Base-by-base conservation (phyloP, 2,113 vertebrate genomes). In the Semnornis frantzii region DNA sequence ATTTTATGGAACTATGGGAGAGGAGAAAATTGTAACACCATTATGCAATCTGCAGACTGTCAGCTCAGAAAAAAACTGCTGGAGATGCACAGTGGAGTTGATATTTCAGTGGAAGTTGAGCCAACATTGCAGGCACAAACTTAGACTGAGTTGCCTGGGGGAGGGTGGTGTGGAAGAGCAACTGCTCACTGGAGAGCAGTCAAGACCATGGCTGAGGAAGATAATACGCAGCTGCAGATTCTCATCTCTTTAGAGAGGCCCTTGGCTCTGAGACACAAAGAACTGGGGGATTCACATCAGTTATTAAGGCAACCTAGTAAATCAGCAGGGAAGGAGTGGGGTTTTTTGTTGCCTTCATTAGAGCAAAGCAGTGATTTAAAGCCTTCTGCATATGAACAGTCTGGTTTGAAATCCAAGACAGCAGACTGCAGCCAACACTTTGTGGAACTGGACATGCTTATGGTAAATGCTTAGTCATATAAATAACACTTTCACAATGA, bases 211-310 rank as follows among this genome's bases (percentile, higher is more conserved):
- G 62, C 4, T 85, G 66, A 44, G 59, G 54, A 89, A 74, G 46
- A 87, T 64, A 87, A 89, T 46, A 70, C 8, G 33, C 85, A 95
- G 78, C 82, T 91, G 85, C 52, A 91, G 33, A 37, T 83, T 90
- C 24, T 92, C 28, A 12, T 73, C 10, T 82, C 19, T 84, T 73
- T 30, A 80, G 63, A 48, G 55, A 76, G 34, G 89, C 39, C 27
- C 37, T 94, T 80, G 86, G 8, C 42, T 89, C 92, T 85, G 34
- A 78, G 91, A 76, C 65, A 69, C 30, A 85, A 74, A 64, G 14
- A 85, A 55, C 33, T 62, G 27, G 39, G 46, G 59, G 33, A 90
- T 91, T 87, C 55, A 74, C 73, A 71, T 70, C 10, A 62, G 20
- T 74, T 83, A 30, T 60, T 89, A 70, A 59, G 55, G 82, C 75